These are phyloP conservation scores for Drosophila atripex DNA, from an alignment of 2,888 invertebrate species.

Conservation along the genomic window DNA sequence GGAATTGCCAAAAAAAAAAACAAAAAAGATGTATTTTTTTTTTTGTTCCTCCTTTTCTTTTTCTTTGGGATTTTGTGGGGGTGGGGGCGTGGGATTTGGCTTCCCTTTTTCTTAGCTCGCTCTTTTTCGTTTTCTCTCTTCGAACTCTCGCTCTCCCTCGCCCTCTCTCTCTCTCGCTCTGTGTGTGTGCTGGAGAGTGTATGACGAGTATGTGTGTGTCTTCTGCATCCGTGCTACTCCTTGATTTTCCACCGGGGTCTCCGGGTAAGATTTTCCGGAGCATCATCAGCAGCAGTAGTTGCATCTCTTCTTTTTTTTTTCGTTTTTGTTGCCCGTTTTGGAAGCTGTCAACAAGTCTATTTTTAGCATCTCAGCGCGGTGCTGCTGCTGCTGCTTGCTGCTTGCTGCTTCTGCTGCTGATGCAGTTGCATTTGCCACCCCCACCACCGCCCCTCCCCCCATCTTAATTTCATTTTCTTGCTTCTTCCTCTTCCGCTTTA, in stretches of 20 bases:
- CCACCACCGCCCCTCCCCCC: not conserved
- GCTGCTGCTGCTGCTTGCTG: constrained; percentile 29
- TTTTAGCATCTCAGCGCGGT: constrained; percentile 57
- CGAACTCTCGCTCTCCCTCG: not conserved
- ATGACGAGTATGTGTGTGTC: not conserved
- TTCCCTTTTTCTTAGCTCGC: constrained; percentile 27
- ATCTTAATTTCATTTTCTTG: not conserved
- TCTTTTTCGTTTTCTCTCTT: constrained; percentile 7
- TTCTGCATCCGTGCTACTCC: constrained; percentile 6
- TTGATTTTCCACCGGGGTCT: not conserved
- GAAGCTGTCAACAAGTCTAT: constrained; percentile 81
- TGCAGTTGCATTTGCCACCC: not conserved
- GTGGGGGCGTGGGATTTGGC: constrained; percentile 13
- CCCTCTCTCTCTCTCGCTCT: not conserved
- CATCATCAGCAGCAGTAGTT: constrained; percentile 28
- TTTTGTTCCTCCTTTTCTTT: not conserved
- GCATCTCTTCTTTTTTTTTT: constrained; percentile 12
- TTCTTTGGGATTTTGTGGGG: constrained; percentile 3
- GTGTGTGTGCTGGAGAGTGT: too few species aligned
- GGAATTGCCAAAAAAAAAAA: constrained; percentile 7
- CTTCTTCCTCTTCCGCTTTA: not conserved
- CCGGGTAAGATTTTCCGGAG: constrained; percentile 1
- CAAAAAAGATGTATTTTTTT: constrained; percentile 8
- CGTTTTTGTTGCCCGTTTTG: constrained; percentile 22
- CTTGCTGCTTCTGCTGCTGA: constrained; percentile 3